phyloP scores from a whole-genome alignment of 1,140 invertebrate genomes.

The Rhyacophila brunnea region DNA sequence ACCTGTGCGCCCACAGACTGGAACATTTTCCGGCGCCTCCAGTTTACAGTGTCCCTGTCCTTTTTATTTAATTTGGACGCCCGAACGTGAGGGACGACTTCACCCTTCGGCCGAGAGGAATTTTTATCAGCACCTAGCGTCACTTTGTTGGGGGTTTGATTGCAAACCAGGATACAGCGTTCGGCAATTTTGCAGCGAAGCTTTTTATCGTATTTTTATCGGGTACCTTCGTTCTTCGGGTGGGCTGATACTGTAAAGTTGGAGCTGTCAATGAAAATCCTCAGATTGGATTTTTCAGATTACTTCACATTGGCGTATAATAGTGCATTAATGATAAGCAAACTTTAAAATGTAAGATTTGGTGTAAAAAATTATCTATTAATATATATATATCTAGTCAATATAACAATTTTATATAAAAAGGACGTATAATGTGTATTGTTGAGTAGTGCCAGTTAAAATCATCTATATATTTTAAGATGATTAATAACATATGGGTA shows the following conservation, averaged over 20 bases:
- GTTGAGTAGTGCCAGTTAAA: too few species aligned
- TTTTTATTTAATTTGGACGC: slow-evolving; percentile 33
- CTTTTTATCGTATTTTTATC: slow-evolving; percentile 19
- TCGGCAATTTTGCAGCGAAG: background rate
- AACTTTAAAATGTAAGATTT: too few species aligned
- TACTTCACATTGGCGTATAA: too few species aligned
- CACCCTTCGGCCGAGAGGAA: slow-evolving; percentile 27
- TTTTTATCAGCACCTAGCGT: slow-evolving; percentile 22
- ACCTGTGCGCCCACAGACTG: background rate
- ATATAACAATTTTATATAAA: too few species aligned
- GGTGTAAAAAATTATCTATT: too few species aligned
- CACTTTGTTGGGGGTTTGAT: slow-evolving; percentile 19
- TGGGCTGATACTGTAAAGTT: background rate
- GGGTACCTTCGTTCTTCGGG: background rate
- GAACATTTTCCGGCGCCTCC: background rate
- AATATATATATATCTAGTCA: too few species aligned
- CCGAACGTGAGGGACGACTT: slow-evolving; percentile 30
- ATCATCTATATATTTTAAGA: too few species aligned
- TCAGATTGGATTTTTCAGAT: background rate
- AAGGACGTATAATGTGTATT: too few species aligned
- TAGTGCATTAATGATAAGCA: too few species aligned
- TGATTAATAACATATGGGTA: too few species aligned
- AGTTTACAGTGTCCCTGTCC: slow-evolving; percentile 13
- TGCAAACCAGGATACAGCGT: slow-evolving; percentile 22
- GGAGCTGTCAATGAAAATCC: background rate